A percentile compares a stretch with the other conserved stretches of the same genome.
These are phyloP conservation scores for Pheosia gnoma DNA, from an alignment of 2,888 invertebrate species.

Conservation along the genomic window DNA sequence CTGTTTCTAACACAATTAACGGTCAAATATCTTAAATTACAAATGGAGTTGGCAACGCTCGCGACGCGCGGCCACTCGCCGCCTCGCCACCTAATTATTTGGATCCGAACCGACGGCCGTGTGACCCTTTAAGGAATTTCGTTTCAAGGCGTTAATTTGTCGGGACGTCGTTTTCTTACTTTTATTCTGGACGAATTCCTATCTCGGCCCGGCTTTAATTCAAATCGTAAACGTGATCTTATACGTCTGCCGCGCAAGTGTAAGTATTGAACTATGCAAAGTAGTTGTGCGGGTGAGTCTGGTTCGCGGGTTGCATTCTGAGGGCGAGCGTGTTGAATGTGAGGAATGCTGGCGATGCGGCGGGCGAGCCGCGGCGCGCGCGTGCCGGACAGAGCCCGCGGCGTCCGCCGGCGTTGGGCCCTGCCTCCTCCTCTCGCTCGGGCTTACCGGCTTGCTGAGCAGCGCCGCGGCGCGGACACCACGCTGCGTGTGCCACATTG, in stretches of 20 bases:
- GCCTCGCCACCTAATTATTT: slow-evolving; percentile 74
- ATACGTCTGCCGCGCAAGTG: slow-evolving; percentile 39
- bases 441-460: slow-evolving; percentile 67
- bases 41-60: slow-evolving; percentile 74
- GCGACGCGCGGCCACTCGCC: slow-evolving; percentile 70
- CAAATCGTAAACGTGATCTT: slow-evolving; percentile 17
- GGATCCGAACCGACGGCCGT: slow-evolving; percentile 66
- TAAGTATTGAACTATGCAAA: slow-evolving; percentile 65
- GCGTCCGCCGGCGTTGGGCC: slow-evolving; percentile 15
- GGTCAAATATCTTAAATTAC: slow-evolving; percentile 79
- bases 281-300: slow-evolving; percentile 69
- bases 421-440: slow-evolving; percentile 31
- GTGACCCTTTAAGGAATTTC: slow-evolving; percentile 62
- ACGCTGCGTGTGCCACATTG: slow-evolving; percentile 73
- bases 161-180: slow-evolving; percentile 50
- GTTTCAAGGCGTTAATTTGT: slow-evolving; percentile 61
- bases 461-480: slow-evolving; percentile 66
- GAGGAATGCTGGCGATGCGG: slow-evolving; percentile 70
- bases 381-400: slow-evolving; percentile 34
- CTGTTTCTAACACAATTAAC: slow-evolving; percentile 77
- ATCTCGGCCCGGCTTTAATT: slow-evolving; percentile 37
- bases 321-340: slow-evolving; percentile 74
- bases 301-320: slow-evolving; percentile 75
- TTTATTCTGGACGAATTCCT: slow-evolving; percentile 41
- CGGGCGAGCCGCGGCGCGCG: slow-evolving; percentile 59